Conservation (phyloP, 2,113 vertebrate genomes). For the Ctenomys sociabilis region DNA sequence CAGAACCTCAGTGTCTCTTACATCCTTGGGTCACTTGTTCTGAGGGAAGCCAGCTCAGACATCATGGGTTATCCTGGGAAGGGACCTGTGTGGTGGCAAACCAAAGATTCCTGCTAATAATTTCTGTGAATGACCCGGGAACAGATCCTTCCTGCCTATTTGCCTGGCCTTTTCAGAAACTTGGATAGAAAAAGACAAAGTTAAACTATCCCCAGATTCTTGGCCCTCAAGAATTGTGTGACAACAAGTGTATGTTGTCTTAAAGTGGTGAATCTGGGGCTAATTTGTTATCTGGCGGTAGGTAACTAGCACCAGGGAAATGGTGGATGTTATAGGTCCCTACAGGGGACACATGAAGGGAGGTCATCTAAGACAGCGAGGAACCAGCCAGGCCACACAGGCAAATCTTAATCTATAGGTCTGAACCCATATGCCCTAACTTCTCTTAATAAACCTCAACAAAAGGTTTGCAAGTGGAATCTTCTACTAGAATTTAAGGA, state of each 20-base stretch:
- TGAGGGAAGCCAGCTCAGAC: neutral
- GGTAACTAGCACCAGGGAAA: neutral
- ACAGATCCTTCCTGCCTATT: neutral
- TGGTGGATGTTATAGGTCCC: neutral
- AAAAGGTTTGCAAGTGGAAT: neutral
- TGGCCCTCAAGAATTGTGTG: neutral
- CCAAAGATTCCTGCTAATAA: neutral
- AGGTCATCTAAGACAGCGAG: neutral
- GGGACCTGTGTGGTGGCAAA: neutral
- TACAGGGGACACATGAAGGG: neutral
- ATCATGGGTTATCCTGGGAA: neutral
- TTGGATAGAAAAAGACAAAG: neutral
- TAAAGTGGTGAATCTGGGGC: neutral
- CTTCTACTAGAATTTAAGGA: neutral
- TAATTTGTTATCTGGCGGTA: neutral
- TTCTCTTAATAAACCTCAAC: neutral
- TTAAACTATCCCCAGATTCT: neutral
- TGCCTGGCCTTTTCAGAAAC: neutral
- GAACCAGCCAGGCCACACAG: neutral
- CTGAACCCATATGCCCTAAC: neutral
- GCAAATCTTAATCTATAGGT: neutral
- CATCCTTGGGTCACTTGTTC: neutral
- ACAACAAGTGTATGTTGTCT: neutral
- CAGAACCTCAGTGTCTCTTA: neutral
- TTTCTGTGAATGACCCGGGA: neutral